Percentiles rank a stretch among this genome's conserved stretches.
Evolutionary conservation across 2,797 vertebrate genomes (phyloP).

Genomic region (Cottoperca gobio): DNA sequence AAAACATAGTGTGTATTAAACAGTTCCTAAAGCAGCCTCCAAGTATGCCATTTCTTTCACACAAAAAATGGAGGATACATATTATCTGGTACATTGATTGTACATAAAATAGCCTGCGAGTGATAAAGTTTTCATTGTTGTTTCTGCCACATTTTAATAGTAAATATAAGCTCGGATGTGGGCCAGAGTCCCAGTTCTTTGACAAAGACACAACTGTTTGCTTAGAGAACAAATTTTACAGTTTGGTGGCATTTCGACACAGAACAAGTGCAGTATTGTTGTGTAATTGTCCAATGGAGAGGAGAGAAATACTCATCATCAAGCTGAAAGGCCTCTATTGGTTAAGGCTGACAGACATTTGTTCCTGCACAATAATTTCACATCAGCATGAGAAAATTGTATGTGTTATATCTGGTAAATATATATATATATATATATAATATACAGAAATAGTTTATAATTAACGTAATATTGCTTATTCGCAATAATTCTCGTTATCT

Average conservation of each 20-base stretch:
- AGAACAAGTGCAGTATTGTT: conserved; percentile 67
- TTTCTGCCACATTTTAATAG: conserved; percentile 9
- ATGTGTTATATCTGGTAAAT: not conserved
- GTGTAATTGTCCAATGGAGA: conserved; percentile 23
- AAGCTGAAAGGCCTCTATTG: conserved; percentile 23
- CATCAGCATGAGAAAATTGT: not conserved
- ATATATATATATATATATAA: not conserved
- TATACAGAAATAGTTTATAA: not conserved
- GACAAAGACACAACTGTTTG: conserved; percentile 74
- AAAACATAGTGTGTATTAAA: not conserved
- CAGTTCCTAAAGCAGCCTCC: not conserved
- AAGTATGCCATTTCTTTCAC: not conserved
- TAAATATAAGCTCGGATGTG: conserved; percentile 15
- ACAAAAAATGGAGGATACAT: not conserved
- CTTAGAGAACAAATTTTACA: conserved; percentile 47
- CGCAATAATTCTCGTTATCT: not conserved
- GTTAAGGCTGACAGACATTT: conserved; percentile 5
- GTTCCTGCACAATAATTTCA: not conserved
- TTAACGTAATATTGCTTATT: not conserved
- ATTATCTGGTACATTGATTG: not conserved
- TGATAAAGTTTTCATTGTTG: not conserved
- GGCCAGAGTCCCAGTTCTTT: conserved; percentile 41
- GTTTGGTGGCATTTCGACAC: conserved; percentile 45
- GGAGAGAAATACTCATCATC: conserved; percentile 36
- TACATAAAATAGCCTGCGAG: not conserved